A percentile compares a stretch with the other conserved stretches of the same genome.
Conservation (phyloP, 30 jellyfish, hydroid and myxozoan species). For the Hydractinia symbiolongicarpus region DNA sequence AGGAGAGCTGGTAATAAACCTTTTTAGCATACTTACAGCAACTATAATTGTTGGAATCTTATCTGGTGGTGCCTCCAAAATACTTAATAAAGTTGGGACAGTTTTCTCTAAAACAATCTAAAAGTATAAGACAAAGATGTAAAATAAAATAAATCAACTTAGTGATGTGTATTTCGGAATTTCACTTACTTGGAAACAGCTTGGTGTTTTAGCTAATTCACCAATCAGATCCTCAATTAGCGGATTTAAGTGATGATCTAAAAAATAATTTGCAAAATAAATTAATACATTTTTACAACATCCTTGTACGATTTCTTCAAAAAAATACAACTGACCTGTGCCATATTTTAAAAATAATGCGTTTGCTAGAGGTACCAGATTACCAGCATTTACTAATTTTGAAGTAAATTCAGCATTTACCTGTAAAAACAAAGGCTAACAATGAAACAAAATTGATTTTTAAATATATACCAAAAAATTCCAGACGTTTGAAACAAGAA, state of each 20-base stretch:
- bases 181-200: constrained; percentile 60
- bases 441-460: background rate
- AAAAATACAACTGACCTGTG: constrained; percentile 44
- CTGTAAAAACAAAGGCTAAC: constrained; percentile 22
- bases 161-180: background rate
- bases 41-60: constrained; percentile 75
- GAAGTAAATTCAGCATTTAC: constrained; percentile 59
- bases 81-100: constrained; percentile 82
- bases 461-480: background rate
- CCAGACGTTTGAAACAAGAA: background rate
- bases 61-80: constrained; percentile 77
- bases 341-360: constrained; percentile 71
- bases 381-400: constrained; percentile 32
- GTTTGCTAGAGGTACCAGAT: constrained; percentile 50
- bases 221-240: constrained; percentile 84
- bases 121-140: background rate
- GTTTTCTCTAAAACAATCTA: constrained; percentile 75
- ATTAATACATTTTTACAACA: background rate
- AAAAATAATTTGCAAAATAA: background rate
- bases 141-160: background rate
- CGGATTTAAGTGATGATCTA: constrained; percentile 73
- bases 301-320: background rate
- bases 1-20: background rate
- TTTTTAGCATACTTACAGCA: constrained; percentile 42
- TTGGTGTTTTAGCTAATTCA: constrained; percentile 55